Evolutionary conservation across 2,797 vertebrate genomes (phyloP).

Genomic region (Australoheros facetus): DNA sequence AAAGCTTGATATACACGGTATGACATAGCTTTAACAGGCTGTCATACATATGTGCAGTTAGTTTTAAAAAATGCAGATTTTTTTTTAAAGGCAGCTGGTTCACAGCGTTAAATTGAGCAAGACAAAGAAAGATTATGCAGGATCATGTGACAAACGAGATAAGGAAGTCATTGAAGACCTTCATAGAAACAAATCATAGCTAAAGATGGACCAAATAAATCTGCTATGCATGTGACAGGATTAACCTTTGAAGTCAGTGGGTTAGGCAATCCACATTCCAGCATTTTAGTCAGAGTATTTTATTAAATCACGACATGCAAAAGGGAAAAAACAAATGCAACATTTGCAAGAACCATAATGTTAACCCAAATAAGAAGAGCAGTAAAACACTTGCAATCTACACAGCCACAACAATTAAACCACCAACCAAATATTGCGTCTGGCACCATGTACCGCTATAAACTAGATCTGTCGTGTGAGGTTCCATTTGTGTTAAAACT

Average conservation of each 20-base stretch:
- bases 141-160: constrained; percentile 47
- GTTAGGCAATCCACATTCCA: background rate
- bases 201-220: constrained; percentile 15
- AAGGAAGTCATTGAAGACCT: constrained; percentile 20
- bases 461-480: fast-evolving
- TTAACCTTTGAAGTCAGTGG: constrained; percentile 18
- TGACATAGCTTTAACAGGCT: background rate
- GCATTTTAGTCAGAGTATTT: background rate
- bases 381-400: background rate
- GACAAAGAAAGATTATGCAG: constrained; percentile 19
- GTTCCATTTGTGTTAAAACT: background rate
- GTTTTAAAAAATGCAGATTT: constrained; percentile 2
- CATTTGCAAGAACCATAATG: background rate
- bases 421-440: fast-evolving
- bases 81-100: background rate
- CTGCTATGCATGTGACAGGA: constrained; percentile 35
- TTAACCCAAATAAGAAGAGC: background rate
- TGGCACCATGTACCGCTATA: background rate
- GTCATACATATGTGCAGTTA: background rate
- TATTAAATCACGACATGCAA: background rate
- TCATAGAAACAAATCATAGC: constrained; percentile 6
- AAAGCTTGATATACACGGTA: background rate
- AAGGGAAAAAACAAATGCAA: background rate
- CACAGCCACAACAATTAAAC: background rate
- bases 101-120: background rate